Evolutionary conservation across 2,797 vertebrate species (phyloP), one percentile per base, ranked within the genome.

Genomic region (Sylvia borin): DNA sequence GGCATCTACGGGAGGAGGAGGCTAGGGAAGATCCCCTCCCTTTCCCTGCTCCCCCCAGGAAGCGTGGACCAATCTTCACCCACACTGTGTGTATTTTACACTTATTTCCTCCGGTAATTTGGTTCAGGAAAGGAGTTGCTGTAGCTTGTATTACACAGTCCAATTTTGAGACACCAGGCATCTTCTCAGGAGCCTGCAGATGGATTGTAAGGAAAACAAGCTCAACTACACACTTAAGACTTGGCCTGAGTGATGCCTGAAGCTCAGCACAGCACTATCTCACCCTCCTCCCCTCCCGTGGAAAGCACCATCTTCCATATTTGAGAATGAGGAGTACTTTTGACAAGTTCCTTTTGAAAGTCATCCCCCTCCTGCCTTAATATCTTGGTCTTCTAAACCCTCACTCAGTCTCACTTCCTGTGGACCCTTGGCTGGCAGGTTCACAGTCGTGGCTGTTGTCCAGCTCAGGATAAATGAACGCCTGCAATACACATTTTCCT

Each of bases 401-500:
- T 75, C 85, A 65, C 85, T 91, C 85, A 77, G 10, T 77, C 82
- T 81, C 87, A 58, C 73, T 90, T 96, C 76, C 87, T 38, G 2
- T 16, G 32, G 92, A 83, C 58, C 54, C 70, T 79, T 0, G 21
- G 54, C 88, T 89, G 92, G 67, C 81, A 92, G 67, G 38, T 85
- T 90, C 85, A 81, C 76, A 92, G 14, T 92, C 79, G 10, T 45
- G 16, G 76, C 75, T 91, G 75, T 80, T 6, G 0, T 91, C 68
- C 70, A 47, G 66, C 57, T 68, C 0, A 0, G 90, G 88, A 93
- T 93, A 95, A 95, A 90, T 0, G 0, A 58, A 84, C 0, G 65
- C 79, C 93, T 95, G 88, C 68, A 92, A 55, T 36, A 75, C 36
- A 54, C 62, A 81, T 95, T 95, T 90, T 72, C 82, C 61, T 90